A percentile compares a stretch with the other conserved stretches of the same genome.
phyloP scores from a whole-genome alignment of 2,797 vertebrate species.

The Denticeps clupeoides region DNA sequence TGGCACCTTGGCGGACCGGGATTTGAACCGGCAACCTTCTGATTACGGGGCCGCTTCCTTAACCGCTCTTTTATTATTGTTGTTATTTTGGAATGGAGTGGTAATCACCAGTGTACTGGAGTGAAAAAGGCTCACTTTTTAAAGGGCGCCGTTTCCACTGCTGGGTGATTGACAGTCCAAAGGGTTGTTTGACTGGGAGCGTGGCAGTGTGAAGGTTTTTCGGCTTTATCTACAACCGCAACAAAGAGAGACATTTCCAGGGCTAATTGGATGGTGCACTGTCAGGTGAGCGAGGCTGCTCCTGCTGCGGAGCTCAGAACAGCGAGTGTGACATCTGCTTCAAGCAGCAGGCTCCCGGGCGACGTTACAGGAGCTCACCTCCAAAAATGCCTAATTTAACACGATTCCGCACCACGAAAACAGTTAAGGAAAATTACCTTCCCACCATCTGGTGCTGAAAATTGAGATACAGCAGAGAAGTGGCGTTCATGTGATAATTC shows the following conservation, averaged over 20 bases:
- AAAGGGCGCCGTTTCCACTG: neutral
- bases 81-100: no score
- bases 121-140: neutral
- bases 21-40: no score
- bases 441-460: no score
- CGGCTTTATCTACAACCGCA: neutral
- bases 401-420: no score
- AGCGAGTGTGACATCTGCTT: conserved; percentile 16
- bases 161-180: conserved; percentile 5
- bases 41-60: no score
- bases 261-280: conserved; percentile 26
- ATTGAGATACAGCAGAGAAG: no score
- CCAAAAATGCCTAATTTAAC: no score
- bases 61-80: no score
- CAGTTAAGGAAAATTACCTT: no score
- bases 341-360: neutral
- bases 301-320: conserved; percentile 22
- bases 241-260: conserved; percentile 17
- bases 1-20: no score
- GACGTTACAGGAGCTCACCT: neutral
- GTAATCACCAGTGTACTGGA: no score
- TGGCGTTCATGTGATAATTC: no score
- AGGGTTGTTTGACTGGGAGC: conserved; percentile 3
- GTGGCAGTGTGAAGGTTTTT: neutral
- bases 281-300: conserved; percentile 20